A percentile compares a stretch with the other conserved stretches of the same genome.
These are phyloP conservation scores for Entomobrya proxima DNA, from an alignment of 2,888 invertebrate species.

Conservation along the genomic window DNA sequence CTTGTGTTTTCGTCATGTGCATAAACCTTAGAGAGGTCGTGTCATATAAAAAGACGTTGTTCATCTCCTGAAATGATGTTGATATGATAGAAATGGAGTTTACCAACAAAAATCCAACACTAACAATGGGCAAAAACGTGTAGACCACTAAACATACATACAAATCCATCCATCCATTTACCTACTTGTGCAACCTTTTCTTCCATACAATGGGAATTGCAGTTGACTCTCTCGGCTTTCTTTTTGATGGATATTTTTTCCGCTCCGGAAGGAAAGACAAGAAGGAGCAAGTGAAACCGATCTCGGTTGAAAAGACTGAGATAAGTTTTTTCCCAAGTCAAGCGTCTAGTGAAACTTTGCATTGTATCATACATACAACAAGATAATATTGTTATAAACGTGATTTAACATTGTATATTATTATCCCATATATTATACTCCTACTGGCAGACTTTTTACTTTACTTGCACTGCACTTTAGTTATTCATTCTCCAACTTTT, in stretches of 20 bases:
- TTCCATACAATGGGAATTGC: neutral
- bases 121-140: neutral
- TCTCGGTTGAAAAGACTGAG: slow-evolving; percentile 16
- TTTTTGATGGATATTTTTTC: slow-evolving; percentile 39
- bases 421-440: no score
- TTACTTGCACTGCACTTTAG: neutral
- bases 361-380: neutral
- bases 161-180: neutral
- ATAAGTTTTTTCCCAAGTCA: slow-evolving; percentile 14
- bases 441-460: neutral
- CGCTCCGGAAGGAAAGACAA: slow-evolving; percentile 40
- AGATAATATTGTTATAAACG: neutral
- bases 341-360: neutral
- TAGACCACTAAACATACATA: neutral
- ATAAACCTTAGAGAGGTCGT: neutral
- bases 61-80: slow-evolving; percentile 22
- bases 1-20: neutral
- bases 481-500: slow-evolving; percentile 16
- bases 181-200: neutral
- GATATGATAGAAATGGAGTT: slow-evolving; percentile 15
- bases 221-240: slow-evolving; percentile 25
- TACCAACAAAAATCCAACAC: neutral
- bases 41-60: neutral
- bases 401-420: neutral
- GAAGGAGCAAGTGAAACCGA: slow-evolving; percentile 45